Evolutionary conservation across 2,797 vertebrate genomes (phyloP).

Genomic region (Pterois miles): DNA sequence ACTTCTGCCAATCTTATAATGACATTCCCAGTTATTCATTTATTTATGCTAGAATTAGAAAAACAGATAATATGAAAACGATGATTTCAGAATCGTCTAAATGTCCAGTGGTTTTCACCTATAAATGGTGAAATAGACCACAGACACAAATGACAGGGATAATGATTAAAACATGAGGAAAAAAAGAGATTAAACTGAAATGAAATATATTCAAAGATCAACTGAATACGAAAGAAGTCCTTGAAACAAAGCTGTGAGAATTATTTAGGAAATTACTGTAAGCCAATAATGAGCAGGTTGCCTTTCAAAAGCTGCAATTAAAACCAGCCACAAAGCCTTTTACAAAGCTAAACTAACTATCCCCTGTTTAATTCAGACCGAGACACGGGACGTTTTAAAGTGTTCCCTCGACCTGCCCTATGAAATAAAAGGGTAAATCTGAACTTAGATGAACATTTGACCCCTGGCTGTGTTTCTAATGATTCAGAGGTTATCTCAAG

Average conservation of each 20-base stretch:
- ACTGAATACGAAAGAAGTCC: conserved; percentile 5
- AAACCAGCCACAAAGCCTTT: conserved; percentile 45
- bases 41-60: conserved; percentile 16
- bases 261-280: conserved; percentile 19
- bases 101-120: neutral
- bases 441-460: conserved; percentile 53
- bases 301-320: conserved; percentile 44
- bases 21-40: neutral
- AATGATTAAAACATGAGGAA: neutral
- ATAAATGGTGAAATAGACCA: neutral
- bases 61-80: neutral
- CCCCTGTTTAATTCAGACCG: conserved; percentile 35
- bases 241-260: conserved; percentile 41
- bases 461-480: conserved; percentile 43
- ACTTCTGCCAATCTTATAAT: conserved; percentile 30
- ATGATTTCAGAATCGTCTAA: neutral
- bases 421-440: conserved; percentile 46
- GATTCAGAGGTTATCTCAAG: conserved; percentile 41
- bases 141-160: neutral
- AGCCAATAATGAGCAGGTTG: conserved; percentile 32
- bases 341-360: conserved; percentile 6
- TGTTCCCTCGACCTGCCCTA: conserved; percentile 2
- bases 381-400: conserved; percentile 16
- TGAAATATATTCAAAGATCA: conserved; percentile 22
- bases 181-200: conserved; percentile 18